phyloP scores from a whole-genome alignment of 2,888 invertebrate genomes.

The Sycophila texana region DNA sequence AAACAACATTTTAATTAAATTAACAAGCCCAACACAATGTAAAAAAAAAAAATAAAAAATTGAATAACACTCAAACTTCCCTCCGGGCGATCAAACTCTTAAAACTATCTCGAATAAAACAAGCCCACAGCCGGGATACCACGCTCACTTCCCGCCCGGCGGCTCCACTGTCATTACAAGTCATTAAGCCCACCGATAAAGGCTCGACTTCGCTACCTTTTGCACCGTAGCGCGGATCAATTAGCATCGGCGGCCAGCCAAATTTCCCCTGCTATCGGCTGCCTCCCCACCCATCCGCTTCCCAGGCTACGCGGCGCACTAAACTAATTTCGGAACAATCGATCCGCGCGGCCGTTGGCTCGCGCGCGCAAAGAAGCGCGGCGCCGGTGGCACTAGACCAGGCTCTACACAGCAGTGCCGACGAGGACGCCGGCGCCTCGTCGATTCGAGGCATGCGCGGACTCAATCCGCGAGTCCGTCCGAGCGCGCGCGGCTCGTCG shows the following conservation, averaged over 20 bases:
- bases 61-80: no score
- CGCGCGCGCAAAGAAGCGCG: constrained; percentile 17
- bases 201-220: not conserved
- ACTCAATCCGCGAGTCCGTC: not conserved
- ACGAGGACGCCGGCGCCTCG: not conserved
- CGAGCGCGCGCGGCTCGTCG: no score
- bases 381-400: constrained; percentile 1
- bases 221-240: not conserved
- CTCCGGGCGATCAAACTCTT: no score
- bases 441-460: not conserved
- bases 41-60: no score
- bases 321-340: constrained; percentile 20
- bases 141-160: no score
- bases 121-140: no score
- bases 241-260: not conserved
- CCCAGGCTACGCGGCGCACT: not conserved
- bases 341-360: constrained; percentile 16
- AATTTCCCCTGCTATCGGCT: no score
- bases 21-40: no score
- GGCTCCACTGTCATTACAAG: not conserved
- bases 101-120: no score
- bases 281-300: no score
- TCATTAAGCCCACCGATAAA: not conserved
- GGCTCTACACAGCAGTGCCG: not conserved
- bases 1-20: no score